Conservation (phyloP, 2,113 vertebrate genomes). For the Psettodes erumei region DNA sequence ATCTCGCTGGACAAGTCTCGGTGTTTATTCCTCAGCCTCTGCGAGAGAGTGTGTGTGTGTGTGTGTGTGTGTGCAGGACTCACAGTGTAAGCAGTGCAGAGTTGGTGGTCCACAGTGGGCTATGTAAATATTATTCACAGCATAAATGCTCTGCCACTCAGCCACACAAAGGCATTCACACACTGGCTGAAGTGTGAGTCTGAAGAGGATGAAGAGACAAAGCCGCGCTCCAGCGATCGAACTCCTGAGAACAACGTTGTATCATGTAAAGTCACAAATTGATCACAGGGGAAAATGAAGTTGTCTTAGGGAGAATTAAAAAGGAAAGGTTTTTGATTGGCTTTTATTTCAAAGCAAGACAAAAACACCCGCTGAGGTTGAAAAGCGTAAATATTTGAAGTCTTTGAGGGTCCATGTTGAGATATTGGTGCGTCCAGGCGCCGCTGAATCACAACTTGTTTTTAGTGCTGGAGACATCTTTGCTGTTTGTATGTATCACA, state of each 20-base stretch:
- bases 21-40: conserved; percentile 23
- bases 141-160: conserved; percentile 56
- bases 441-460: not conserved
- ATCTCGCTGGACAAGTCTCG: conserved; percentile 32
- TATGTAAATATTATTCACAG: conserved; percentile 74
- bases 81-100: conserved; percentile 58
- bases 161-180: conserved; percentile 38
- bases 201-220: conserved; percentile 4
- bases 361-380: not conserved
- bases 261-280: conserved; percentile 4
- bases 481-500: not conserved
- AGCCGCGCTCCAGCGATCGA: not conserved
- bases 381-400: not conserved
- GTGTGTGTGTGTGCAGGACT: conserved; percentile 34
- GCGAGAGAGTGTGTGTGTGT: conserved; percentile 9
- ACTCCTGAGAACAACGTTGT: not conserved
- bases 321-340: not conserved
- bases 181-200: not conserved
- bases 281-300: no score
- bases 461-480: not conserved
- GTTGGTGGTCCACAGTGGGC: conserved; percentile 68
- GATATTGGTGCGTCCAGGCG: not conserved
- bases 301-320: no score
- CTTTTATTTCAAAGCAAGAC: not conserved
- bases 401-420: not conserved